These are phyloP conservation scores for Leucosticte australis DNA, from an alignment of 2,113 vertebrate genomes.

Conservation along the genomic window DNA sequence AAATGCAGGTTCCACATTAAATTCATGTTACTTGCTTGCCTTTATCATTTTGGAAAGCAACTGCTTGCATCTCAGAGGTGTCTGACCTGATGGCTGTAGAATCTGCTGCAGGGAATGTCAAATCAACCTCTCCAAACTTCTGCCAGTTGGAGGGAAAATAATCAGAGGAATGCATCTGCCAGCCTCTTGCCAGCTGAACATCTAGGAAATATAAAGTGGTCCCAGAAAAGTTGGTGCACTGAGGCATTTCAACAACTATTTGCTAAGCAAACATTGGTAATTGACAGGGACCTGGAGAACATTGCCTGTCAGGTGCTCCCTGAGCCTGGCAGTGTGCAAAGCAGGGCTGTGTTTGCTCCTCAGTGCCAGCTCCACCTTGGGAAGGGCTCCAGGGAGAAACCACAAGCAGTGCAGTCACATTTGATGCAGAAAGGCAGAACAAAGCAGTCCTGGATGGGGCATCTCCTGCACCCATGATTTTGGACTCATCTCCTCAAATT, in stretches of 20 bases:
- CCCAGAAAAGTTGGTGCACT: not conserved
- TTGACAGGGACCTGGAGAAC: not conserved
- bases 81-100: not conserved
- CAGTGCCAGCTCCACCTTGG: not conserved
- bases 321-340: not conserved
- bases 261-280: constrained; percentile 33
- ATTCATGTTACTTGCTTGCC: not conserved
- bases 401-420: not conserved
- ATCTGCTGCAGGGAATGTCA: not conserved
- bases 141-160: not conserved
- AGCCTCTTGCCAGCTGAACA: not conserved
- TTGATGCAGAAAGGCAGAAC: not conserved
- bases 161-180: not conserved
- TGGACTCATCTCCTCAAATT: not conserved
- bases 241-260: constrained; percentile 1
- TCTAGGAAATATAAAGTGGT: not conserved
- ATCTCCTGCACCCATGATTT: not conserved
- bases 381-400: not conserved
- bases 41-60: not conserved
- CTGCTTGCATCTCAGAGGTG: not conserved
- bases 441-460: not conserved
- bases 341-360: not conserved
- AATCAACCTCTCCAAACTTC: not conserved
- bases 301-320: not conserved
- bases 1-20: not conserved